A percentile compares a stretch with the other conserved stretches of the same genome.
These are phyloP conservation scores for Butorides virescens DNA, from an alignment of 2,113 vertebrate genomes.

Conservation along the genomic window DNA sequence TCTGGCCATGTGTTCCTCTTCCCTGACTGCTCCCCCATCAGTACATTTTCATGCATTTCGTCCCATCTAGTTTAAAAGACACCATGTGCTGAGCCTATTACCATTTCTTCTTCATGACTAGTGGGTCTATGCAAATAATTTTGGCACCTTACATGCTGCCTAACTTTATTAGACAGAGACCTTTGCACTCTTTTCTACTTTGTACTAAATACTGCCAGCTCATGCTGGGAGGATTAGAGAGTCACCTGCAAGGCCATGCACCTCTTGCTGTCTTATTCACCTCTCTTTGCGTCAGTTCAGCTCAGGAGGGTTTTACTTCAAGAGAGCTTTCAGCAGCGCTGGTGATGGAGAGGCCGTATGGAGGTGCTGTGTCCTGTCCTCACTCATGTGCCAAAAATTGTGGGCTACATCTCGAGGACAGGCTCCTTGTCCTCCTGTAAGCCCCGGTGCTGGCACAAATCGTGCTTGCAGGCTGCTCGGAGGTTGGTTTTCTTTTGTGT, in stretches of 20 bases:
- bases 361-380: background rate
- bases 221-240: background rate
- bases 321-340: background rate
- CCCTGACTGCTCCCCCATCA: background rate
- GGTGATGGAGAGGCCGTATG: background rate
- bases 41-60: background rate
- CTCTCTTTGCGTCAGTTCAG: background rate
- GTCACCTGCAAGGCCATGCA: background rate
- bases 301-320: background rate
- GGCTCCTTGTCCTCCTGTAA: background rate
- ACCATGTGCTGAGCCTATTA: background rate
- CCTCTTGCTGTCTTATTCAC: background rate
- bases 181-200: background rate
- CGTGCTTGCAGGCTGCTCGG: background rate
- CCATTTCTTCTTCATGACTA: background rate
- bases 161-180: background rate
- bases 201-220: background rate
- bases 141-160: background rate
- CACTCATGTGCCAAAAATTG: background rate
- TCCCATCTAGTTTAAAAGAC: background rate
- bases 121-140: background rate
- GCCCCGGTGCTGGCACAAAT: background rate
- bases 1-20: background rate
- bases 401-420: rapidly evolving
- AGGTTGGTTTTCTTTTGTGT: background rate